Evolutionary conservation across 2,888 invertebrate species (phyloP).

Genomic region (Meiosimyza decipiens): DNA sequence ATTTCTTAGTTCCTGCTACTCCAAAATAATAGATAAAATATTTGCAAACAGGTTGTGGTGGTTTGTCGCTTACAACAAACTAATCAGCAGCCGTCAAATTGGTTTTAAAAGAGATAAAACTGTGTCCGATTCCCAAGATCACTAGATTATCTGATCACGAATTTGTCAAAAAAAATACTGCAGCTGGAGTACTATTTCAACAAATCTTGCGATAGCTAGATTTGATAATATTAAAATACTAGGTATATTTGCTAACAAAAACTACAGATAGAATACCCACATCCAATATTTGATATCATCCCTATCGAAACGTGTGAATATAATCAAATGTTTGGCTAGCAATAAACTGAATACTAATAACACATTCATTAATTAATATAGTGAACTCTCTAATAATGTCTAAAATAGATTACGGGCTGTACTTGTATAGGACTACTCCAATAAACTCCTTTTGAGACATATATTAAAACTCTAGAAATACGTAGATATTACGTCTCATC

Average conservation of each 20-base stretch:
- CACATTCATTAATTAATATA: slow-evolving; percentile 21
- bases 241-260: slow-evolving; percentile 20
- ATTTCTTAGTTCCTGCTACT: too few relatives aligned
- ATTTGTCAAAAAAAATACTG: too few relatives aligned
- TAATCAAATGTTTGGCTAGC: slow-evolving; percentile 38
- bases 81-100: too few relatives aligned
- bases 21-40: too few relatives aligned
- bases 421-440: slow-evolving; percentile 2
- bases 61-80: too few relatives aligned
- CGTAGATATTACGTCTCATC: neutral
- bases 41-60: too few relatives aligned
- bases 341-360: slow-evolving; percentile 31
- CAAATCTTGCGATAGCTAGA: too few relatives aligned
- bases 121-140: too few relatives aligned
- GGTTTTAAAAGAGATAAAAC: too few relatives aligned
- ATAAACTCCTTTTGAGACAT: too few relatives aligned
- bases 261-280: slow-evolving; percentile 22
- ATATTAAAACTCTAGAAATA: neutral
- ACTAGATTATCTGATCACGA: too few relatives aligned
- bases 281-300: neutral
- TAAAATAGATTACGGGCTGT: slow-evolving; percentile 36
- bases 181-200: too few relatives aligned
- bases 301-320: slow-evolving; percentile 1
- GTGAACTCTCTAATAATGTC: slow-evolving; percentile 31
- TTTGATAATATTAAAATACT: slow-evolving; percentile 15